Conservation (phyloP, 2,113 vertebrate genomes). For the Pygoscelis antarcticus region DNA sequence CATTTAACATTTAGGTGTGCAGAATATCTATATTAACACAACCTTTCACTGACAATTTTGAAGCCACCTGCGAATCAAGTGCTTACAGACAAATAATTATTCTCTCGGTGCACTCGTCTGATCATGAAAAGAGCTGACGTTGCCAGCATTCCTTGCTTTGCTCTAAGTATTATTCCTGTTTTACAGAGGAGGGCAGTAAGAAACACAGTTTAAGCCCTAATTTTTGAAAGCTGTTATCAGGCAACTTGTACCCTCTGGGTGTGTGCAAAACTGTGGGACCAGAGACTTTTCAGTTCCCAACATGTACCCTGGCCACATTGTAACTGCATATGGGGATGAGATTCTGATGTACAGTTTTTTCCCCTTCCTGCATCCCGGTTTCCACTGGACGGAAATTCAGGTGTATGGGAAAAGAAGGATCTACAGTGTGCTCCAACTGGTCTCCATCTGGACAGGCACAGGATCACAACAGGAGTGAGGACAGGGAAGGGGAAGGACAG, state of each 20-base stretch:
- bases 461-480: background rate
- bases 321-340: background rate
- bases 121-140: background rate
- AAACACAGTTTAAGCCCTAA: background rate
- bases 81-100: background rate
- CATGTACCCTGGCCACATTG: background rate
- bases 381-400: background rate
- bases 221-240: background rate
- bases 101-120: background rate
- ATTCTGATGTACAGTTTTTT: background rate
- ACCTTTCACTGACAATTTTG: background rate
- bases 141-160: background rate
- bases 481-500: background rate
- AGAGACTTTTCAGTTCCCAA: background rate
- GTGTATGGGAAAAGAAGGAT: background rate
- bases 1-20: background rate
- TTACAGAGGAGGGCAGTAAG: background rate
- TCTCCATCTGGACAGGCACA: background rate
- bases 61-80: background rate
- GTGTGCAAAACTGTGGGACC: background rate
- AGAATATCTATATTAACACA: background rate
- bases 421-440: background rate
- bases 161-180: background rate
- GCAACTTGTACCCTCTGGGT: background rate
- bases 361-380: background rate